Evolutionary conservation across 2,797 vertebrate species (phyloP), one percentile per base, ranked within the genome.

Genomic region (Melanotaenia boesemani): DNA sequence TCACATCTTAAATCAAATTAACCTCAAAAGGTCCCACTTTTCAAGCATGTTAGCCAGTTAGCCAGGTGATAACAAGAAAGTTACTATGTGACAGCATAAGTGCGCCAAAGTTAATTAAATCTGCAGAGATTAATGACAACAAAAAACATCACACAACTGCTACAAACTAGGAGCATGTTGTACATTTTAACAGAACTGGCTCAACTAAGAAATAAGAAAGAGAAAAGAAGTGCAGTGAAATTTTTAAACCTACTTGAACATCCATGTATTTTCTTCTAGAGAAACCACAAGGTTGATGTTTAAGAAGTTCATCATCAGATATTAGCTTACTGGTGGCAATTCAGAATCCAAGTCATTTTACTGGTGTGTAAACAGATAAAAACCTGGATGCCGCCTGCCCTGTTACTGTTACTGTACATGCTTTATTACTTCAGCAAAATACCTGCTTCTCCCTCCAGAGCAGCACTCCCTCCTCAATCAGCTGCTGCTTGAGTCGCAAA

Each of bases 401-500:
- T 50, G 54, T 41, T 58, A 20, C 58, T 30, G 12, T 36, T 24
- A 16, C 41, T 22, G 32, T 12, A 26, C 10, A 28, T 30, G 54
- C 22, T 65, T 57, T 37, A 20, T 37, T 48, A 64, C 67, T 72
- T 16, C 20, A 63, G 58, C 52, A 52, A 74, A 68, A 62, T 41
- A 93, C 94, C 92, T 94, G 94, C 77, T 93, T 94, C 86, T 94
- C 94, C 77, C 90, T 92, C 93, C 93, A 94, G 69, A 94, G 86
- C 63, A 90, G 86, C 74, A 90, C 88, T 52, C 92, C 93, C 77
- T 95, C 93, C 87, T 94, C 90, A 79, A 94, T 94, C 68, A 93
- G 87, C 58, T 93, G 92, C 90, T 90, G 89, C 81, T 94, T 93
- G 67, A 94, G 89, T 61, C 82, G 85, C 74, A 93, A 83, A 48